Evolutionary conservation across 2,113 vertebrate species (phyloP), one percentile per base, ranked within the genome.

Genomic region (Archocentrus centrarchus): DNA sequence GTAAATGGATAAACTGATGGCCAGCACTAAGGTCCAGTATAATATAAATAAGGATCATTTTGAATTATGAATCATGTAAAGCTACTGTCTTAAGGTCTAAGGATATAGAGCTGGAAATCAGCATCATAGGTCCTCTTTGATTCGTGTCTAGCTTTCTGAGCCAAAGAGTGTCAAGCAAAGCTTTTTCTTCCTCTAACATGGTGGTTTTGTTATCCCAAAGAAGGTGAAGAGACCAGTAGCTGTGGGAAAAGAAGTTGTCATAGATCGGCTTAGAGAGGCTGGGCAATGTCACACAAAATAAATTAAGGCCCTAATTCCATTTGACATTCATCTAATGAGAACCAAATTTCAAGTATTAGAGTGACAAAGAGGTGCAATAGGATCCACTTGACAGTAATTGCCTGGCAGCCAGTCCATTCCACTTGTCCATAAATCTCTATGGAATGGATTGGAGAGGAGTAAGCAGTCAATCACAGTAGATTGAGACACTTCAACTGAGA

Each of bases 271-370:
- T n/a, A 15, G 35, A 63, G 58, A 75, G 75, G 37, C 17, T 7
- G 3, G 39, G 24, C 2, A 3, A 47, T 78, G 73, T 85, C 7
- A 3, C 50, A 18, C 70, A 86, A 92, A 92, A 88, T 89, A 88
- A 95, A 95, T 90, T 86, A 93, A 82, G 35, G 47, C 63, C 76
- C 27, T 95, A 92, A 95, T 94, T 94, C 87, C n/a, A 59, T 93
- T 92, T 92, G 92, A 95, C 92, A 91, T 88, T 87, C 27, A 39
- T 89, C 92, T 93, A 96, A 95, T 95, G 89, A 93, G 91, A 93
- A 92, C 85, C 62, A 81, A 92, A 94, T 95, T 94, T 93, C 60
- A 58, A 81, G 86, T 90, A 92, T 94, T 92, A 93, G 70, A 79
- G 87, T 88, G 88, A 92, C 94, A 91, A 88, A 93, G 91, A 89